Base-by-base conservation (phyloP, 2,888 invertebrate genomes). In the Thecophora atra region DNA sequence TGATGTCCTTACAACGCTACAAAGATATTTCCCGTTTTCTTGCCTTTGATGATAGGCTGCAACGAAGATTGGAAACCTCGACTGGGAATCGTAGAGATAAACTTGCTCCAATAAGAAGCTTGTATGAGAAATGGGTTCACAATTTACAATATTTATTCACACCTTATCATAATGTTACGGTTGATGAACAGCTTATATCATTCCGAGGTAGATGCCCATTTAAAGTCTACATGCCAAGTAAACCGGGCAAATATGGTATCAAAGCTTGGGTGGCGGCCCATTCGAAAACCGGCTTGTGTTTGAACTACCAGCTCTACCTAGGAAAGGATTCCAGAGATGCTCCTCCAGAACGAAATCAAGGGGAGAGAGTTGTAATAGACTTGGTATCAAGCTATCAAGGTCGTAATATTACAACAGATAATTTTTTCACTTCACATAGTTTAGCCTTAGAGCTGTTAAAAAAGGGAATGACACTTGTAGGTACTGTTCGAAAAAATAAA, bases 151-250 rank as follows among this genome's bases (percentile, higher is more conserved):
- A 44, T 44, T 44, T 44, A 44, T 44, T 44, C 44, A 44, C 44
- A 44, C 44, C 44, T 44, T 44, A 44, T 44, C 44, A 44, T 13
- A 13, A 44, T 7, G 6, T 47, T 5, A 47, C 47, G 5, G 13
- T 47, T 11, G 58, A 71, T 65, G 42, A 58, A 47, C 47, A 65
- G 65, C 58, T 71, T 24, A 65, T 66, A 19, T 30, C 71, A 21
- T 71, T 64, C 30, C 52, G 65, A 54, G 65, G 71, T 54, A 65
- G 71, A 65, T 64, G 21, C n/a, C 44, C 65, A 37, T 58, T 71
- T 51, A 64, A 65, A 58, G 56, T 71, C 42, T 71, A 71, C 44
- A 71, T 64, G 19, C 65, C 65, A 54, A 65, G 56, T 65, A 71
- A 64, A 56, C 26, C 64, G 42, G 65, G 37, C 6, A 71, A 63